A percentile compares a stretch with the other conserved stretches of the same genome.
These are phyloP conservation scores for Standfussiana lucernea DNA, from an alignment of 2,888 invertebrate genomes.

Conservation along the genomic window DNA sequence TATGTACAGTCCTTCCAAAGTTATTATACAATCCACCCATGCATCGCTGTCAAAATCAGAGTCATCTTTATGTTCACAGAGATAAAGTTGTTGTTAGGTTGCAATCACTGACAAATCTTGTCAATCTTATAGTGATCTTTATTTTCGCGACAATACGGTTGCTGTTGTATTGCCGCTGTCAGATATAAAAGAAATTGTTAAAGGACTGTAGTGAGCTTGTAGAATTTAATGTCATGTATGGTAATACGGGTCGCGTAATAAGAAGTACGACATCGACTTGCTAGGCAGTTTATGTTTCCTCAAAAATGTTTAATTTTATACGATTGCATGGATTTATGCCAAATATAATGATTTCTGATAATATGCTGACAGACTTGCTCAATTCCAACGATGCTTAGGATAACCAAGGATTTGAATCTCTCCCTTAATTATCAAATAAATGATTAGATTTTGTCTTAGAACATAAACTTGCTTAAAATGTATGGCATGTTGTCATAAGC, in stretches of 20 bases:
- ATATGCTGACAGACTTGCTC: not conserved
- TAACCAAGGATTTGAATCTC: not conserved
- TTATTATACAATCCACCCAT: not conserved
- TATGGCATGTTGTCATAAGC: not conserved
- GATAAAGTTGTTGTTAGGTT: not conserved
- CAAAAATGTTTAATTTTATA: not conserved
- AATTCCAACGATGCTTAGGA: not conserved
- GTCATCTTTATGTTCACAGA: not conserved
- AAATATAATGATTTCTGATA: not conserved
- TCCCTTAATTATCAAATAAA: not conserved
- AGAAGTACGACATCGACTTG: not conserved
- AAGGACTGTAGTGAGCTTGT: conserved; percentile 6
- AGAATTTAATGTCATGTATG: conserved; percentile 27
- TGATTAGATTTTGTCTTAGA: not conserved
- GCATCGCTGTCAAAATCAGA: not conserved
- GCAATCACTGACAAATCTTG: not conserved
- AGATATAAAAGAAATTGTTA: not conserved
- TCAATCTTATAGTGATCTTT: not conserved
- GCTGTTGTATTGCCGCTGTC: not conserved
- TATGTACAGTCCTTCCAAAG: conserved; percentile 3
- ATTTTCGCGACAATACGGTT: not conserved
- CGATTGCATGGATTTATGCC: not conserved
- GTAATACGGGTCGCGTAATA: conserved; percentile 38
- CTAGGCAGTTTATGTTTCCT: conserved; percentile 31
- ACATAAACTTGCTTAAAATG: not conserved